Percentiles rank a stretch among this genome's conserved stretches.
Evolutionary conservation across 2,797 vertebrate species (phyloP).

Genomic region (Apogon talboti): DNA sequence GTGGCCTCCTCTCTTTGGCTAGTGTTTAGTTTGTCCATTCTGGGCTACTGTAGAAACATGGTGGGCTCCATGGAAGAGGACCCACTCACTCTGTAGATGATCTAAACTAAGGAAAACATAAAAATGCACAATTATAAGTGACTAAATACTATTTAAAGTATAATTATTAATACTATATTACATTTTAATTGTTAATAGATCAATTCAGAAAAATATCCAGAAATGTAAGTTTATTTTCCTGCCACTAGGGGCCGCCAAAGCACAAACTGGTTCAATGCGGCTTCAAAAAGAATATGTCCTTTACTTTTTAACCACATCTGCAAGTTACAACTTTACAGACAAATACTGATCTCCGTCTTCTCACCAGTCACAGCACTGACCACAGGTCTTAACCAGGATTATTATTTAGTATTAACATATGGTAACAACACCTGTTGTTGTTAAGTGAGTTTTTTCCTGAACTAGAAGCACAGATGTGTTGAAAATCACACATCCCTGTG

Average conservation of each 20-base stretch:
- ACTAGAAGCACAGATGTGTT: conserved; percentile 62
- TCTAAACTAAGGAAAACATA: no score
- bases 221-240: background rate
- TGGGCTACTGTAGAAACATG: no score
- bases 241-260: conserved; percentile 65
- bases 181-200: background rate
- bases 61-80: no score
- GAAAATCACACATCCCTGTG: conserved; percentile 65
- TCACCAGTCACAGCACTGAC: conserved; percentile 28
- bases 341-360: conserved; percentile 30
- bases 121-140: no score
- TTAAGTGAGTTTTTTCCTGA: conserved; percentile 18
- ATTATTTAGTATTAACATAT: conserved; percentile 29
- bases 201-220: background rate
- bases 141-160: no score
- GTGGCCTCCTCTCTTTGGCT: no score
- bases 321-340: conserved; percentile 18
- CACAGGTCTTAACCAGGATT: conserved; percentile 26
- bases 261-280: conserved; percentile 16
- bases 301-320: conserved; percentile 30
- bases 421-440: conserved; percentile 54
- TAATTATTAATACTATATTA: background rate
- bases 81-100: no score
- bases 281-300: background rate
- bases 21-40: no score